phyloP scores from a whole-genome alignment of 2,113 vertebrate species.

The Athene noctua region DNA sequence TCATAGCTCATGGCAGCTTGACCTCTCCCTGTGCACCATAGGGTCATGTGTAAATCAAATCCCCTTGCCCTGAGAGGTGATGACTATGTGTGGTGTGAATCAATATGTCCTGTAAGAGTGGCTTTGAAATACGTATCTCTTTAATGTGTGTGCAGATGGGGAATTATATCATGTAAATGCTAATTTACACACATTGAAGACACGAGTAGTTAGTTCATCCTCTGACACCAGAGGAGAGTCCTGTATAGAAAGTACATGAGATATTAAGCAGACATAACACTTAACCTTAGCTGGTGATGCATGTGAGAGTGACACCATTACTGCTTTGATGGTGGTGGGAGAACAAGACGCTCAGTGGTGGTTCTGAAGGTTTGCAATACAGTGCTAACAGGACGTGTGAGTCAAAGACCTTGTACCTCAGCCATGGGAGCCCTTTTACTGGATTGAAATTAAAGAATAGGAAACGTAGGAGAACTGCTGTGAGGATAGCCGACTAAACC shows the following conservation, averaged over 20 bases:
- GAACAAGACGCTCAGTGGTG: background rate
- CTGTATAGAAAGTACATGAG: background rate
- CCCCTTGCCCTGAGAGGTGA: background rate
- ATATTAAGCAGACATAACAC: background rate
- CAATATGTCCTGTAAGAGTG: background rate
- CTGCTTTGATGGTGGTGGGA: background rate
- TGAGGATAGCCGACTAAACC: background rate
- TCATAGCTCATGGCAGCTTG: background rate
- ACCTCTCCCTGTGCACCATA: background rate
- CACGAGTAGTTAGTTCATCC: constrained; percentile 10
- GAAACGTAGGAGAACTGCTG: background rate
- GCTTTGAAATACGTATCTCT: background rate
- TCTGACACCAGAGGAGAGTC: background rate
- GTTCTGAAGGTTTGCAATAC: background rate
- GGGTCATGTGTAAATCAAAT: background rate
- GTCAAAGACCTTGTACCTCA: background rate
- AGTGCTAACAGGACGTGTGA: background rate
- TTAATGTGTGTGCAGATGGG: constrained; percentile 5
- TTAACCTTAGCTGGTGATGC: constrained; percentile 32
- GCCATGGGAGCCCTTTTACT: background rate
- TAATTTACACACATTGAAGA: constrained; percentile 14
- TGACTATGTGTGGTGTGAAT: constrained; percentile 6
- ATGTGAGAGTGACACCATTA: background rate
- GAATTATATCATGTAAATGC: constrained; percentile 4
- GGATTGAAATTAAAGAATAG: background rate